These are phyloP conservation scores for Turnix velox DNA, from an alignment of 2,113 vertebrate genomes.

Conservation along the genomic window DNA sequence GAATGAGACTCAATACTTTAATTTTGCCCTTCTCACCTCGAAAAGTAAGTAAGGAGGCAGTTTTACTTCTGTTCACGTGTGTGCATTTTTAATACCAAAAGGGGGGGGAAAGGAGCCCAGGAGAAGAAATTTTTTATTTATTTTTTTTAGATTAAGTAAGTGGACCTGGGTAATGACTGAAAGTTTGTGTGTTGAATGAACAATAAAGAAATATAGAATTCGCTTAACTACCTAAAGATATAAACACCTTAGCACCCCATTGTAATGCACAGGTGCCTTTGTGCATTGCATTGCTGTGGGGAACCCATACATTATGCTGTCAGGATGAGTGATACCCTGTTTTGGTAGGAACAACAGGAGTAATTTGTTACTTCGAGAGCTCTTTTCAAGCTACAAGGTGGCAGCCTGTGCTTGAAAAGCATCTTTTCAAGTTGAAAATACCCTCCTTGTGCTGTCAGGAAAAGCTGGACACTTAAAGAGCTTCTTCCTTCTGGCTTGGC, in stretches of 20 bases:
- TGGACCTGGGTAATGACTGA: neutral
- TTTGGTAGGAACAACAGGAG: constrained; percentile 38
- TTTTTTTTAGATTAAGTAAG: neutral
- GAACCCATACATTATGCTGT: constrained; percentile 19
- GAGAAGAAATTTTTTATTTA: neutral
- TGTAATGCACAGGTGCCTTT: neutral
- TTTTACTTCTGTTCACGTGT: neutral
- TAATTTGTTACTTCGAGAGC: constrained; percentile 37
- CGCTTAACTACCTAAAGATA: neutral
- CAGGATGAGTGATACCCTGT: constrained; percentile 52
- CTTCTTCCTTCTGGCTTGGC: neutral
- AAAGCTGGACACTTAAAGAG: neutral
- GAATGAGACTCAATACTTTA: neutral
- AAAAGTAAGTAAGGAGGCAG: neutral
- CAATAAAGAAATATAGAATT: constrained; percentile 1
- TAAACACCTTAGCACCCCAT: neutral
- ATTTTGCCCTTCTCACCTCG: neutral
- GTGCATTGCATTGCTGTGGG: neutral
- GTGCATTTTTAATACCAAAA: neutral
- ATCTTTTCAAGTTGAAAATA: neutral
- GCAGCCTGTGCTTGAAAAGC: neutral
- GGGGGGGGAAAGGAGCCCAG: rapidly evolving
- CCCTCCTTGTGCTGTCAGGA: neutral
- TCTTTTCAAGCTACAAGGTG: neutral
- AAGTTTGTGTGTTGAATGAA: neutral